phyloP scores from a whole-genome alignment of 2,797 vertebrate species.

The Percopsis omiscomaycus region DNA sequence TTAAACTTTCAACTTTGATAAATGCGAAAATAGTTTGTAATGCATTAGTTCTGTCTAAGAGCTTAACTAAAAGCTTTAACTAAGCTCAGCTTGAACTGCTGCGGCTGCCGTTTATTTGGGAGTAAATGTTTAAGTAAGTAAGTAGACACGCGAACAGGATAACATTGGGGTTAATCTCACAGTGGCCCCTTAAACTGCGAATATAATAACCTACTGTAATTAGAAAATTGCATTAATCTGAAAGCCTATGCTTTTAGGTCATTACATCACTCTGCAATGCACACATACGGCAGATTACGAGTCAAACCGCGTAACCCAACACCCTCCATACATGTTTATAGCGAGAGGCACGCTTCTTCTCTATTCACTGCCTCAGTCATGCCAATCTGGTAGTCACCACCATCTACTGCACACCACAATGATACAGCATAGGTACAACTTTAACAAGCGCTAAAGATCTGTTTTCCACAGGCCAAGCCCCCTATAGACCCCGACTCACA shows the following conservation, averaged over 20 bases:
- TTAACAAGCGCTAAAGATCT: conserved; percentile 13
- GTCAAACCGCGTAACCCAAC: conserved; percentile 20
- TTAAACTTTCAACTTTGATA: no score
- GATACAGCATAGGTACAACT: conserved; percentile 30
- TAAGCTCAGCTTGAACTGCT: neutral
- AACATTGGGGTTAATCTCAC: neutral
- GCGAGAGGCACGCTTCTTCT: conserved; percentile 23
- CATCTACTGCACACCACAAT: conserved; percentile 8
- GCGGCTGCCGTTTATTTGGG: neutral
- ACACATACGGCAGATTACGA: conserved; percentile 30
- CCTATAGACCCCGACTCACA: conserved; percentile 16
- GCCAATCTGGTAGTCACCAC: conserved; percentile 33
- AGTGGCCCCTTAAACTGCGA: neutral
- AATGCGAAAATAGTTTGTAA: no score
- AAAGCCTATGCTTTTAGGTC: neutral
- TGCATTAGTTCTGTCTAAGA: no score
- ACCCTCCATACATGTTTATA: conserved; percentile 22
- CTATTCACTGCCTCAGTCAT: conserved; percentile 25
- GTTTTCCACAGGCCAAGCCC: conserved; percentile 1
- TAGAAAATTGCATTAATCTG: conserved; percentile 6
- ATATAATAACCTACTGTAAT: conserved; percentile 14
- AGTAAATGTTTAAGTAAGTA: neutral
- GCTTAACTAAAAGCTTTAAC: no score
- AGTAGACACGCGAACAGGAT: neutral
- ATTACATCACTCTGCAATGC: conserved; percentile 24